These are phyloP conservation scores for Myripristis jacobus DNA, from an alignment of 2,797 vertebrate species.

Conservation along the genomic window DNA sequence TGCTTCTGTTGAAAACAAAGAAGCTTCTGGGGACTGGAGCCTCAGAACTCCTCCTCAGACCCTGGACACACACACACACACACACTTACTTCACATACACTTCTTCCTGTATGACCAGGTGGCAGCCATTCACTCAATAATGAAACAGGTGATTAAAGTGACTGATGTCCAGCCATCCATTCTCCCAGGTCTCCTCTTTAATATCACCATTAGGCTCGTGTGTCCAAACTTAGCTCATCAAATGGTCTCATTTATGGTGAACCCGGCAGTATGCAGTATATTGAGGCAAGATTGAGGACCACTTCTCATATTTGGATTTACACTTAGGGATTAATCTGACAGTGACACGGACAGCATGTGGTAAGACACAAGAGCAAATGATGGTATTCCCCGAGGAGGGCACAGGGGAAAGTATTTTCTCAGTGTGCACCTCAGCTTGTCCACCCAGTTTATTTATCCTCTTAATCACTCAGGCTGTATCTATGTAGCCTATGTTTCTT, in stretches of 20 bases:
- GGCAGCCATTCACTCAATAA: conserved; percentile 80
- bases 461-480: background rate
- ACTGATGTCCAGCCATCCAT: conserved; percentile 79
- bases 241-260: conserved; percentile 77
- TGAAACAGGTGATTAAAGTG: conserved; percentile 84
- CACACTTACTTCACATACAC: conserved; percentile 64
- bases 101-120: conserved; percentile 74
- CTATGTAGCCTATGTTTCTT: background rate
- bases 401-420: conserved; percentile 10
- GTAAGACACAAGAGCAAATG: conserved; percentile 9
- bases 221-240: conserved; percentile 83
- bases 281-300: conserved; percentile 63
- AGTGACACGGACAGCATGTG: conserved; percentile 36
- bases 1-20: conserved; percentile 52
- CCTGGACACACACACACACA: conserved; percentile 61
- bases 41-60: conserved; percentile 43
- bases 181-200: conserved; percentile 74
- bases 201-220: conserved; percentile 74
- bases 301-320: conserved; percentile 69
- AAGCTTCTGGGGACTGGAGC: conserved; percentile 45
- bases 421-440: conserved; percentile 9
- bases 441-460: background rate
- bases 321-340: conserved; percentile 51
- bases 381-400: conserved; percentile 6
- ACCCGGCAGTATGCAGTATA: conserved; percentile 68